Evolutionary conservation across 2,797 vertebrate species (phyloP).

Genomic region (Pithecia hirsuta): DNA sequence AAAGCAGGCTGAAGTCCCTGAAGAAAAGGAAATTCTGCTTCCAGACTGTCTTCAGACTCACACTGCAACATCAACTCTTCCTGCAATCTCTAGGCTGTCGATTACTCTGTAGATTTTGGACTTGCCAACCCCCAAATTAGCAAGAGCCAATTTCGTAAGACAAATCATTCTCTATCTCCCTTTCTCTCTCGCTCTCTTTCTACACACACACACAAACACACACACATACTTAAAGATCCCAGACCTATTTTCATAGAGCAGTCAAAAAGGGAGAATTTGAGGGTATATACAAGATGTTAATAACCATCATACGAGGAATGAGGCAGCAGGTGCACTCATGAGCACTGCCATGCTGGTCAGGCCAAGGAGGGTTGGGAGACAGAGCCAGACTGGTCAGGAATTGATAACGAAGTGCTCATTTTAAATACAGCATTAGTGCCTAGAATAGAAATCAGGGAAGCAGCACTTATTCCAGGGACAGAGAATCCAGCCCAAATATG

Average conservation of each 20-base stretch:
- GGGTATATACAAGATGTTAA: neutral
- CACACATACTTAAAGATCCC: neutral
- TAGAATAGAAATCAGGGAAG: neutral
- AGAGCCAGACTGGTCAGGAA: neutral
- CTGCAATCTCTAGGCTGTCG: too few relatives aligned
- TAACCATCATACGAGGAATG: neutral
- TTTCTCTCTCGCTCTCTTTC: too few relatives aligned
- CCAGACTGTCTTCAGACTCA: too few relatives aligned
- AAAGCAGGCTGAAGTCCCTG: too few relatives aligned
- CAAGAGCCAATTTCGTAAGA: too few relatives aligned
- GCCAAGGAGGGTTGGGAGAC: neutral
- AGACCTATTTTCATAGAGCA: neutral
- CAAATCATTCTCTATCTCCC: too few relatives aligned
- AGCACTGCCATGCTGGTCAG: neutral
- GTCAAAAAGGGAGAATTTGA: neutral
- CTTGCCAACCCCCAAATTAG: too few relatives aligned
- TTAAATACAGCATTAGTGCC: neutral
- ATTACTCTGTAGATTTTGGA: too few relatives aligned
- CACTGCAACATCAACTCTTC: too few relatives aligned
- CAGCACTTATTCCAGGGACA: neutral
- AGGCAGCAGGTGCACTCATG: rapidly evolving
- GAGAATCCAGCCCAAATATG: neutral
- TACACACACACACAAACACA: too few relatives aligned
- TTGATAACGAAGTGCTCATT: neutral
- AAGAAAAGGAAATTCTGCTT: too few relatives aligned